phyloP scores from a whole-genome alignment of 2,797 vertebrate species.

The Pseudochirops corinnae region DNA sequence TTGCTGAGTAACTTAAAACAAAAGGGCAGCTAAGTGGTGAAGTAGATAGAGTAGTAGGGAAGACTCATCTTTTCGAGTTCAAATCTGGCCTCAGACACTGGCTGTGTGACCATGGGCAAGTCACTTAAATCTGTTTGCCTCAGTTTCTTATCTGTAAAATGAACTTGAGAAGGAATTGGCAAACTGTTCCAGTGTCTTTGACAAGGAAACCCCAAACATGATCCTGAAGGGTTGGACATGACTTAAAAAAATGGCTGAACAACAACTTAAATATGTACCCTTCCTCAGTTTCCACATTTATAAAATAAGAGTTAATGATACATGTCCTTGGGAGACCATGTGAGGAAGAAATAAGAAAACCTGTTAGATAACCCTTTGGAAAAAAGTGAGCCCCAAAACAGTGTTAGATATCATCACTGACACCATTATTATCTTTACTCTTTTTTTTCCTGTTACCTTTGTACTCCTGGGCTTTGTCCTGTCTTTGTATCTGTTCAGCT shows the following conservation, averaged over 20 bases:
- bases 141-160: not conserved
- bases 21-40: not conserved
- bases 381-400: not conserved
- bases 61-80: not conserved
- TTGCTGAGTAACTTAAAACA: not conserved
- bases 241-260: not conserved
- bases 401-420: not conserved
- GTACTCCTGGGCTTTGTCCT: not conserved
- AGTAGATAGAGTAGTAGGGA: not conserved
- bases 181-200: not conserved
- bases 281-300: not conserved
- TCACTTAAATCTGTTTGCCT: not conserved
- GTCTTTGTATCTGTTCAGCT: not conserved
- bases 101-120: not conserved
- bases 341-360: not conserved
- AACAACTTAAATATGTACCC: not conserved
- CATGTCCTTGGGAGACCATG: not conserved
- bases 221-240: not conserved
- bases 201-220: not conserved
- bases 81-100: not conserved
- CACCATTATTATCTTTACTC: not conserved
- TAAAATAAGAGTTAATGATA: not conserved
- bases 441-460: not conserved
- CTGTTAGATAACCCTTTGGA: not conserved
- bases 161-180: not conserved